These are phyloP conservation scores for Pteronura brasiliensis DNA, from an alignment of 2,113 vertebrate genomes.

Conservation along the genomic window DNA sequence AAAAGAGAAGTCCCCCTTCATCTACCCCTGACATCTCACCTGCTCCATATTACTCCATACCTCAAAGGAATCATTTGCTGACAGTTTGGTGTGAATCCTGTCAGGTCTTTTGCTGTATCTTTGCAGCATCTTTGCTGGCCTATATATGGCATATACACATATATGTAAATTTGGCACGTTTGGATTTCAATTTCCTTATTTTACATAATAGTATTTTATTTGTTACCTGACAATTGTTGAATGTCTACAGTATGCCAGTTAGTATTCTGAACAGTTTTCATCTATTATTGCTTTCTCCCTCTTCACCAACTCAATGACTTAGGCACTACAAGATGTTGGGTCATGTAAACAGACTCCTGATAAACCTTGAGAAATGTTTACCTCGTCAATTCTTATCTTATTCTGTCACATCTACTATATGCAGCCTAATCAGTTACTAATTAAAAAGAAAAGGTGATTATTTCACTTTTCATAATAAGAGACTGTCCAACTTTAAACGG, in stretches of 20 bases:
- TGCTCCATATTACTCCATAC: background rate
- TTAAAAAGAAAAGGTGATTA: background rate
- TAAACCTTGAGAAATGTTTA: background rate
- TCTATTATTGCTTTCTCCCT: background rate
- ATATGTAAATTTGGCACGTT: background rate
- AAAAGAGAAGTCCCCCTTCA: background rate
- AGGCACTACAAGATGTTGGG: background rate
- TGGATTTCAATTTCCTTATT: background rate
- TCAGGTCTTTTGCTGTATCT: background rate
- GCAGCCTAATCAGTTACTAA: background rate
- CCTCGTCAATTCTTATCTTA: background rate
- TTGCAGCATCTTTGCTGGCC: background rate
- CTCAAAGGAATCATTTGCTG: background rate
- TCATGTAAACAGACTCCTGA: background rate
- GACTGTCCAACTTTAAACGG: background rate
- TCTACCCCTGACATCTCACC: accelerated
- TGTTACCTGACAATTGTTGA: background rate
- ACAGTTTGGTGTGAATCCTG: background rate
- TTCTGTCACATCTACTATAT: background rate
- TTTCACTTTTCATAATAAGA: background rate
- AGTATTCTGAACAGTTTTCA: background rate
- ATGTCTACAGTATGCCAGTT: background rate
- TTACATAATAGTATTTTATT: background rate
- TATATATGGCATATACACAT: background rate
- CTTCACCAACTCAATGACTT: background rate